Evolutionary conservation across 2,113 vertebrate genomes (phyloP).

Genomic region (Tragelaphus imberbis): DNA sequence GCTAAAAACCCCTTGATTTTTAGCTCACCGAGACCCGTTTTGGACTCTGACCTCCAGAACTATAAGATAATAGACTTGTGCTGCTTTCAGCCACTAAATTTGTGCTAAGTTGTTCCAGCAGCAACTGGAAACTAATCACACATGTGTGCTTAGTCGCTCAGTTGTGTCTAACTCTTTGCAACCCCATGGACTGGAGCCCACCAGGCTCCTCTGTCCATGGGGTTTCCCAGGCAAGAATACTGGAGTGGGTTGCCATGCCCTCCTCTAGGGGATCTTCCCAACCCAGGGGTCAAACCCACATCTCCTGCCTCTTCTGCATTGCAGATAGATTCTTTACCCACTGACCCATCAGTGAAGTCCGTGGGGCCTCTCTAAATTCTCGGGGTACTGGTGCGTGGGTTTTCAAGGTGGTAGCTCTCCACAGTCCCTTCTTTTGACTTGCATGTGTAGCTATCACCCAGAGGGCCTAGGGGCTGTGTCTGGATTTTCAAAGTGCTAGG

Average conservation of each 20-base stretch:
- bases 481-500: not conserved
- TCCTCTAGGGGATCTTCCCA: not conserved
- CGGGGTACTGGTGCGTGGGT: too few relatives aligned
- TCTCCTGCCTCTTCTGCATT: not conserved
- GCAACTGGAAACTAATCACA: not conserved
- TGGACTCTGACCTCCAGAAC: not conserved
- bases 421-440: not conserved
- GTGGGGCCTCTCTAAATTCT: not conserved
- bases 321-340: not conserved
- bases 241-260: not conserved
- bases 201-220: not conserved
- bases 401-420: not conserved
- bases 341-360: not conserved
- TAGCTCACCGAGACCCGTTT: not conserved
- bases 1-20: not conserved
- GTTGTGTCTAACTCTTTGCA: not conserved
- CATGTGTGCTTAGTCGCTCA: not conserved
- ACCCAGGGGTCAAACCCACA: not conserved
- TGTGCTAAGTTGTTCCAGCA: not conserved
- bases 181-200: not conserved
- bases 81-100: not conserved
- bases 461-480: not conserved
- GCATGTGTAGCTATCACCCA: not conserved
- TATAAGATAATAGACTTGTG: not conserved
- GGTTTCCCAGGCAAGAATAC: not conserved